These are phyloP conservation scores for Sinocyclocheilus grahami DNA, from an alignment of 2,113 vertebrate species.

Conservation along the genomic window DNA sequence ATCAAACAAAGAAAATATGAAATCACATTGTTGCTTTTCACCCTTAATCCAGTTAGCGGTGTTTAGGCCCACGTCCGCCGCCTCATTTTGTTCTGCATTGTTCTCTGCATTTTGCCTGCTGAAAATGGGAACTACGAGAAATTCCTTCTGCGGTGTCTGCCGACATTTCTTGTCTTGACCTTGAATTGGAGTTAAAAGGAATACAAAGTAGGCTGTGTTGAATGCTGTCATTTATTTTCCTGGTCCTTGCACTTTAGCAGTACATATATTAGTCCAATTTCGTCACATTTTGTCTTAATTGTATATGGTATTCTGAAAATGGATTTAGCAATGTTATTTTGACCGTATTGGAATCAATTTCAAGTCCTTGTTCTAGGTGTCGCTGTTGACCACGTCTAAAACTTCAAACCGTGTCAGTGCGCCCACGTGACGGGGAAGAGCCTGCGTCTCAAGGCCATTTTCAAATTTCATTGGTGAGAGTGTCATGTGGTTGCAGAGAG, in stretches of 20 bases:
- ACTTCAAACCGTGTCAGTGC: conserved; percentile 72
- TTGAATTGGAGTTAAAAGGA: conserved; percentile 34
- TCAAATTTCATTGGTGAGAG: conserved; percentile 98
- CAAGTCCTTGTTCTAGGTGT: conserved; percentile 87
- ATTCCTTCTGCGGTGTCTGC: background rate
- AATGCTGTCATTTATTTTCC: background rate
- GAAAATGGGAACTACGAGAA: background rate
- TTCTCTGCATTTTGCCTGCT: background rate
- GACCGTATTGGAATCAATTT: conserved; percentile 71
- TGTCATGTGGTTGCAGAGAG: conserved; percentile 98
- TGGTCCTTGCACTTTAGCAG: background rate
- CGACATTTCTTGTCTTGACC: conserved; percentile 47
- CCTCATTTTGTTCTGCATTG: background rate
- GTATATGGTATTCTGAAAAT: conserved; percentile 9
- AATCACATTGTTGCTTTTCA: background rate
- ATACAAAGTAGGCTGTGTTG: background rate
- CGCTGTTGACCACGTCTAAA: conserved; percentile 90
- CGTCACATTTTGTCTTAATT: conserved; percentile 25
- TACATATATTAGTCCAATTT: background rate
- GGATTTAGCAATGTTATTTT: conserved; percentile 41
- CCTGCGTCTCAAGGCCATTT: conserved; percentile 96
- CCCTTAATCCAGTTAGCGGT: background rate
- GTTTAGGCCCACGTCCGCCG: background rate
- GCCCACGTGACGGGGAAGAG: conserved; percentile 82
- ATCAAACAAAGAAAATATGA: background rate